phyloP scores from a whole-genome alignment of 2,888 invertebrate species.

The Crematogaster levior region DNA sequence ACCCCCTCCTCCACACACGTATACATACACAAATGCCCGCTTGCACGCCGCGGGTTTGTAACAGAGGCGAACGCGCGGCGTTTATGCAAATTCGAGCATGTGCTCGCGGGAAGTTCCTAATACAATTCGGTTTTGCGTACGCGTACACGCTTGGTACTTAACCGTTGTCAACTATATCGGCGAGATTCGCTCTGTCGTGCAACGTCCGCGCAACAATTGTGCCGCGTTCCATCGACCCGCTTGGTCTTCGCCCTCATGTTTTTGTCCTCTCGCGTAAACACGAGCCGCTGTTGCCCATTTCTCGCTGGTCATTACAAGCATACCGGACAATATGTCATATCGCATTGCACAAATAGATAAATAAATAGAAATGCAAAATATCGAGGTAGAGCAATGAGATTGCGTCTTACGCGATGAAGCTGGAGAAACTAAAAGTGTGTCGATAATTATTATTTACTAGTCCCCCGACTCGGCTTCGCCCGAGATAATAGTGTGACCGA shows the following conservation, averaged over 20 bases:
- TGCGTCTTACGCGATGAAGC: not conserved
- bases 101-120: conserved; percentile 81
- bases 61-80: conserved; percentile 70
- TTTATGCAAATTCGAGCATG: conserved; percentile 82
- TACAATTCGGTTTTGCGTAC: conserved; percentile 82
- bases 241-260: conserved; percentile 1
- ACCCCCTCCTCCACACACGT: not conserved
- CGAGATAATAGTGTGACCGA: no score
- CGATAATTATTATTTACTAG: no score
- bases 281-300: conserved; percentile 25
- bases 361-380: not conserved
- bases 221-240: not conserved
- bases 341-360: not conserved
- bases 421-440: no score
- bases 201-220: conserved; percentile 46
- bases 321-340: conserved; percentile 2
- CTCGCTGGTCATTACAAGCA: not conserved
- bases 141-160: conserved; percentile 75
- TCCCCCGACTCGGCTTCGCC: no score
- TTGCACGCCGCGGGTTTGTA: conserved; percentile 46
- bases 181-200: conserved; percentile 57
- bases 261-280: conserved; percentile 21
- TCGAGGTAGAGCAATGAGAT: not conserved
- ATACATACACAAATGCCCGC: not conserved
- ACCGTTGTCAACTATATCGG: conserved; percentile 61